phyloP scores from a whole-genome alignment of 1,140 invertebrate species.

The Drosophila athabasca region DNA sequence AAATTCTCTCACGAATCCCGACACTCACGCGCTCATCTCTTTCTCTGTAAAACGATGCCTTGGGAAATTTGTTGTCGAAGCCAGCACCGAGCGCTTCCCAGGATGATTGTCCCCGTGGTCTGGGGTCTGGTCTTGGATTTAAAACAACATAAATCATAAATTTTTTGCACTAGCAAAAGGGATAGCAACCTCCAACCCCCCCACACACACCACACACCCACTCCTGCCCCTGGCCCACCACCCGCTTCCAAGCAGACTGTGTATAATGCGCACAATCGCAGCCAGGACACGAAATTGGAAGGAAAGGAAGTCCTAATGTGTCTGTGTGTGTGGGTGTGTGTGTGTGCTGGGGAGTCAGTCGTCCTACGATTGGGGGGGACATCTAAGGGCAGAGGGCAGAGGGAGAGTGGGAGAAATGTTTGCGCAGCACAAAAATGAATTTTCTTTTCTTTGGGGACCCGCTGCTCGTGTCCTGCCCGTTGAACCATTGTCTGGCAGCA shows the following conservation, averaged over 20 bases:
- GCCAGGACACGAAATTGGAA: conserved; percentile 62
- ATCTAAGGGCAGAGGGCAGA: not conserved
- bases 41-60: not conserved
- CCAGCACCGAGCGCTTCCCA: conserved; percentile 5
- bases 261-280: conserved; percentile 72
- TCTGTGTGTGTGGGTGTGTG: not conserved
- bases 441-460: conserved; percentile 38
- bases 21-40: not conserved
- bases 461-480: conserved; percentile 26
- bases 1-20: no score
- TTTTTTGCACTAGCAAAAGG: conserved; percentile 36
- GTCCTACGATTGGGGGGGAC: not conserved
- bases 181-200: conserved; percentile 6
- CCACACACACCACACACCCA: not conserved
- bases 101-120: conserved; percentile 21
- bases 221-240: not conserved
- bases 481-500: conserved; percentile 39
- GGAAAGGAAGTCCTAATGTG: conserved; percentile 51
- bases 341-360: conserved; percentile 9
- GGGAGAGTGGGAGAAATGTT: conserved; percentile 39
- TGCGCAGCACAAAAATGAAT: conserved; percentile 65
- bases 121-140: conserved; percentile 50
- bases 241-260: conserved; percentile 27
- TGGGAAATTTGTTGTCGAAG: conserved; percentile 38
- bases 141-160: conserved; percentile 67